Conservation (phyloP, 2,113 vertebrate genomes). For the Silurus glanis region DNA sequence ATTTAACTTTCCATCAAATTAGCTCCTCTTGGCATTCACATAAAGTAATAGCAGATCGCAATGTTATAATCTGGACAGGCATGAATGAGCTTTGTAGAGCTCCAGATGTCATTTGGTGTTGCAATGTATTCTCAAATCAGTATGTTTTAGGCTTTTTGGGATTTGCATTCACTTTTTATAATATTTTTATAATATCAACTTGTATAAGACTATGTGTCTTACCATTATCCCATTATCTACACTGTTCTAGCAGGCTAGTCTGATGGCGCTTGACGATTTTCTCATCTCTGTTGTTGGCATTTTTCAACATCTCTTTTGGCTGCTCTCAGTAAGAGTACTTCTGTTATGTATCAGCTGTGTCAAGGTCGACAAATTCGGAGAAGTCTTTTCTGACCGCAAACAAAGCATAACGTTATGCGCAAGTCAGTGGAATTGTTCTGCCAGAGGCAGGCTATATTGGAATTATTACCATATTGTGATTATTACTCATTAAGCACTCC, state of each 20-base stretch:
- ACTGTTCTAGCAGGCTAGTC: background rate
- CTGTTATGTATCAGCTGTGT: background rate
- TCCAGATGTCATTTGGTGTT: background rate
- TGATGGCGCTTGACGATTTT: background rate
- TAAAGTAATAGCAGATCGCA: background rate
- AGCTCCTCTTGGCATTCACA: background rate
- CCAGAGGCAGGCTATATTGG: background rate
- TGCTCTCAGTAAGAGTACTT: background rate
- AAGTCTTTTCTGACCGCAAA: background rate
- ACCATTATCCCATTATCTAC: background rate
- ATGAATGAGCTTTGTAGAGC: constrained; percentile 8
- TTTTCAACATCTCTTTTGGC: background rate
- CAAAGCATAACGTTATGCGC: background rate
- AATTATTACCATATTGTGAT: background rate
- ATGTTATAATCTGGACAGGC: background rate
- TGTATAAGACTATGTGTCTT: background rate
- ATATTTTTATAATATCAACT: constrained; percentile 66
- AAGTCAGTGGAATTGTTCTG: background rate
- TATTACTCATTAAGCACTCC: background rate
- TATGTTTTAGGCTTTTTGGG: constrained; percentile 17
- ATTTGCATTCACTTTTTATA: constrained; percentile 33
- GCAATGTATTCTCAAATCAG: constrained; percentile 47
- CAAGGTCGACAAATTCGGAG: background rate
- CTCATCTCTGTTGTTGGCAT: background rate
- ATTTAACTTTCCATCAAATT: background rate